Base-by-base conservation (phyloP, 2,797 vertebrate species). In the Poeciliopsis infans region DNA sequence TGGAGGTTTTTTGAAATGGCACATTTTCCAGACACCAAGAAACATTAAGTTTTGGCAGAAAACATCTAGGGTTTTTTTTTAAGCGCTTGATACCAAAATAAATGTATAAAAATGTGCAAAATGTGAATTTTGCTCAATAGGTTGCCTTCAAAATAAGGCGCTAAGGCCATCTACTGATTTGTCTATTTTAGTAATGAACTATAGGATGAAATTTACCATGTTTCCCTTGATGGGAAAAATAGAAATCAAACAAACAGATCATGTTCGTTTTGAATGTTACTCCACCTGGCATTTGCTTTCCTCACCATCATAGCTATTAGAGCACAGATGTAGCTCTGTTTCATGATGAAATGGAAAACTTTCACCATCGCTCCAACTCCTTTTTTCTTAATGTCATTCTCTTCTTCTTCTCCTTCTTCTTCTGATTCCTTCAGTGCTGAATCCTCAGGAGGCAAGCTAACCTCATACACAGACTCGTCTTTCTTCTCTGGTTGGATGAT, bases 241-340 rank as follows among this genome's bases (percentile, higher is more conserved):
- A 74, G 12, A 68, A 28, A 36, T 25, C 1, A 77, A 59, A 68
- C 33, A 31, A 66, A 79, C 15, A 15, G 75, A 68, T 66, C 16
- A 25, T 15, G 59, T 23, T 51, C 18, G 16, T 64, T 36, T 64
- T 36, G 36, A 49, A 45, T 31, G 18, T 69, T 23, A 36, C 57
- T 36, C 45, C 76, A 43, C 28, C 70, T 71, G 64, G 2, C 74
- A 18, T 7, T 25, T 77, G 41, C 28, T n/a, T 61, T 5, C 93
- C 97, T 91, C 94, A 99, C 98, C 98, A 99, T 99, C 98, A 99
- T 99, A 28, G 98, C 96, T 46, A 99, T 99, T 41, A 99, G 96
- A 90, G 98, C 98, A 81, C 98, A 99, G 89, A 99, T 97, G 87
- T 99, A 99, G 90, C 98, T 99, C 91, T 99, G 98, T 81, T 99